Conservation (phyloP, 2,888 invertebrate species). For the Acanthosepion pharaonis region DNA sequence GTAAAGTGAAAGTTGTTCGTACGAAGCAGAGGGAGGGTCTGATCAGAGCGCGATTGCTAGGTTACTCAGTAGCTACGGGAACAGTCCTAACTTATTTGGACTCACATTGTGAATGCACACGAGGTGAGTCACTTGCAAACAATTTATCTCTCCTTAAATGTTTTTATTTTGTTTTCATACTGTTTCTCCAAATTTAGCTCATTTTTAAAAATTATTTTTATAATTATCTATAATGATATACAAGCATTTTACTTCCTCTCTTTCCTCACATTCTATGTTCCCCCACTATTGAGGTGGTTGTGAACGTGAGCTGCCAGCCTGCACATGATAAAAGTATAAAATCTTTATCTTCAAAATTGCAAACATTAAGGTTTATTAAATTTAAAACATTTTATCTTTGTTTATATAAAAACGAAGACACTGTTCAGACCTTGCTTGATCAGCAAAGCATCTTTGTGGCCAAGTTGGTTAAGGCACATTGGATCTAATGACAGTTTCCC, state of each 20-base stretch:
- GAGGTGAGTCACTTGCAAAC: conserved; percentile 64
- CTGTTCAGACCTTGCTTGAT: no score
- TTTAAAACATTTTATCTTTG: not conserved
- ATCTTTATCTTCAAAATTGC: not conserved
- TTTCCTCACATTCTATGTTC: not conserved
- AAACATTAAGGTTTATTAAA: not conserved
- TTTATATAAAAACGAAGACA: not conserved
- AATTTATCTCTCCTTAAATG: not conserved
- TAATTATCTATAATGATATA: not conserved
- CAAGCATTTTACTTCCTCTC: not conserved
- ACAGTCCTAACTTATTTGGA: conserved; percentile 96
- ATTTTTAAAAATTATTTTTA: not conserved
- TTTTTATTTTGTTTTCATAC: not conserved
- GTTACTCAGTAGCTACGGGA: conserved; percentile 88
- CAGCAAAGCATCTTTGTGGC: no score
- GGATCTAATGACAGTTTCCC: no score
- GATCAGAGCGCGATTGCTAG: conserved; percentile 93
- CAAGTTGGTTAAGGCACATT: no score
- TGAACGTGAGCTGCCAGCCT: not conserved
- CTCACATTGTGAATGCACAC: conserved; percentile 97
- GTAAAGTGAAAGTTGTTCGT: conserved; percentile 91
- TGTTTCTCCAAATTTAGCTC: not conserved
- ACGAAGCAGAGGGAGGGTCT: conserved; percentile 94
- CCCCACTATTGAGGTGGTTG: not conserved
- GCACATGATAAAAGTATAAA: not conserved